Evolutionary conservation across 2,113 vertebrate genomes (phyloP).

Genomic region (Microcebus jonahi): DNA sequence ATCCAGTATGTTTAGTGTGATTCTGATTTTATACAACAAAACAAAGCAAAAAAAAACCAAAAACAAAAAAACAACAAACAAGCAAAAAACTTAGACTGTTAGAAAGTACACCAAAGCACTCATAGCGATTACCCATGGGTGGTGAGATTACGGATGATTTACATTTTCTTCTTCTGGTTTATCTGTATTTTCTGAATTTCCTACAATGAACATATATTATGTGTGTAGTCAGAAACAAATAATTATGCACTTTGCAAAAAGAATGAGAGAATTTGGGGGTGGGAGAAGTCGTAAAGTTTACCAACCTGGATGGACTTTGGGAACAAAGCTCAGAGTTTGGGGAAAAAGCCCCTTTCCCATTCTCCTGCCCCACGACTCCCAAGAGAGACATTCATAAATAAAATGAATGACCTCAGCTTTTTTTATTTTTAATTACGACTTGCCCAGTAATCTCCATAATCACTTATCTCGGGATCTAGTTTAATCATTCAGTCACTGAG

Average conservation of each 20-base stretch:
- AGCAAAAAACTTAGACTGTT: not conserved
- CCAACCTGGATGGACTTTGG: not conserved
- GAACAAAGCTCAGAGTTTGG: not conserved
- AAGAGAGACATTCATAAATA: constrained; percentile 29
- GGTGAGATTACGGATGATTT: not conserved
- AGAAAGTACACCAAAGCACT: not conserved
- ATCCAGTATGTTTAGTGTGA: not conserved
- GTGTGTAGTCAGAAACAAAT: constrained; percentile 14
- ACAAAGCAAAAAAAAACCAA: not conserved
- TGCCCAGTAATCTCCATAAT: constrained; percentile 58
- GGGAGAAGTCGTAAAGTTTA: not conserved
- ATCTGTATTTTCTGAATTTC: constrained; percentile 46
- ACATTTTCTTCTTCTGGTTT: constrained; percentile 9
- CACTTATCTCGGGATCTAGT: not conserved
- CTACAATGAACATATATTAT: not conserved
- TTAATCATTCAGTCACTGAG: constrained; percentile 23
- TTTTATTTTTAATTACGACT: constrained; percentile 65
- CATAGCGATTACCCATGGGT: not conserved
- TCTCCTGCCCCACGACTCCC: not conserved
- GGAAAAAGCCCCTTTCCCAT: not conserved
- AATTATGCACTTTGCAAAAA: not conserved
- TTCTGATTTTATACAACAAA: not conserved
- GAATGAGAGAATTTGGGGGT: not conserved
- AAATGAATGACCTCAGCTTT: constrained; percentile 67
- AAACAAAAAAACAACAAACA: not conserved